Percentiles rank a stretch among this genome's conserved stretches.
These are phyloP conservation scores for Pristionchus maxplancki DNA, from an alignment of 2,888 invertebrate species.

Conservation along the genomic window DNA sequence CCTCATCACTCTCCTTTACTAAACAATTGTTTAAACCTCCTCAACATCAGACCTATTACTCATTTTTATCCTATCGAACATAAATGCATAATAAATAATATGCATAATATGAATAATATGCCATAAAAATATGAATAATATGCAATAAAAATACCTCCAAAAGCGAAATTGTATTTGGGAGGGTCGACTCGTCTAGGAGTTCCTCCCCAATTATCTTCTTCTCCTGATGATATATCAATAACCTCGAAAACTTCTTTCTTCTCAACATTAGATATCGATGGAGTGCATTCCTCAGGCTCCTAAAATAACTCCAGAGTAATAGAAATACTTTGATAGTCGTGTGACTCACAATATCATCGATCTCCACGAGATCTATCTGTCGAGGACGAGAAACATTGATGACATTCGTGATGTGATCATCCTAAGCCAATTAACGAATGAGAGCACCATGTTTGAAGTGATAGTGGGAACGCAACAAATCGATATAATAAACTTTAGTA, in stretches of 20 bases:
- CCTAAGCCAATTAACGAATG: not conserved
- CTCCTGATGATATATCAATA: conserved; percentile 42
- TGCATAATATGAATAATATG: not conserved
- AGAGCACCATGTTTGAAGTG: not conserved
- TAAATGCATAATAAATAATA: not conserved
- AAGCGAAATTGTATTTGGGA: conserved; percentile 10
- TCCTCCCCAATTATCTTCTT: conserved; percentile 34
- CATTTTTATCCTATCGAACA: too few relatives aligned
- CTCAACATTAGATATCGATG: conserved; percentile 1
- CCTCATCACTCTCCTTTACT: too few relatives aligned
- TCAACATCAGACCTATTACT: too few relatives aligned
- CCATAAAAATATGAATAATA: not conserved
- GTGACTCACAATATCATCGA: conserved; percentile 13
- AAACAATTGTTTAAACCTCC: too few relatives aligned
- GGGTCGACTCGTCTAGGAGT: conserved; percentile 19
- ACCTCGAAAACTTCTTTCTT: conserved; percentile 39
- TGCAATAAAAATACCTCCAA: not conserved
- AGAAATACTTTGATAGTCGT: not conserved
- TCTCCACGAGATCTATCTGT: conserved; percentile 19
- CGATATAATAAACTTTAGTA: too few relatives aligned
- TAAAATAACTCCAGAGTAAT: not conserved
- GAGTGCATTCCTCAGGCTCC: not conserved
- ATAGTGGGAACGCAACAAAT: too few relatives aligned
- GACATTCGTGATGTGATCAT: conserved; percentile 27
- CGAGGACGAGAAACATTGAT: not conserved